A percentile compares a stretch with the other conserved stretches of the same genome.
These are phyloP conservation scores for Patiria miniata DNA, from an alignment of 35 echinoderm and acorn worm genomes.

Conservation along the genomic window DNA sequence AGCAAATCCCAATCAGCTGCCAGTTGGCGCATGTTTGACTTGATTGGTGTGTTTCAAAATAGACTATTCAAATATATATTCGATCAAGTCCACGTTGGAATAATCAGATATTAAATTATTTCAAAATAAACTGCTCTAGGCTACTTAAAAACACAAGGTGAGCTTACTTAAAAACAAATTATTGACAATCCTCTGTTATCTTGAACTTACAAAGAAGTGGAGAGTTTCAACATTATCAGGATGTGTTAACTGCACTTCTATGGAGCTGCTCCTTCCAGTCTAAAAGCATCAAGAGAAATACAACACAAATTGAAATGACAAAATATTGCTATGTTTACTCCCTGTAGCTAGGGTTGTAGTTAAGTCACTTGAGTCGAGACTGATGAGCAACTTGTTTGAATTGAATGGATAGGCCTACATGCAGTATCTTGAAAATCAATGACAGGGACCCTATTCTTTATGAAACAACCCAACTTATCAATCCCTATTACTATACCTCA, in stretches of 20 bases:
- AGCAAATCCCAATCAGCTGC: no score
- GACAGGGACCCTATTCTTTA: neutral
- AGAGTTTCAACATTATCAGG: neutral
- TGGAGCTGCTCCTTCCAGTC: neutral
- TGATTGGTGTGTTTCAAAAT: no score
- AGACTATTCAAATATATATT: no score
- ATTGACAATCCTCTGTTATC: no score
- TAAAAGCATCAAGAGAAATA: neutral
- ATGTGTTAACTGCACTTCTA: neutral
- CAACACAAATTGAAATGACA: neutral
- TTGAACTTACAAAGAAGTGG: slow-evolving; percentile 25
- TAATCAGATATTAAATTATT: no score
- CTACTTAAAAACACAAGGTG: no score
- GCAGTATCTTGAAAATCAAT: neutral
- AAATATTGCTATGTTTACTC: neutral
- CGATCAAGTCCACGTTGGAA: no score
- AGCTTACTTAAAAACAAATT: no score
- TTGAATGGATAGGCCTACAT: neutral
- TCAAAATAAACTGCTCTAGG: no score
- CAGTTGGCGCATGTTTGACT: no score
- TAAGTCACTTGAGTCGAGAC: neutral
- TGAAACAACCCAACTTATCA: neutral
- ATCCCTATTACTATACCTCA: neutral
- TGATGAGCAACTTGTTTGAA: neutral
- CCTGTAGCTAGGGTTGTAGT: no score